Percentiles rank a stretch among this genome's conserved stretches.
Conservation (phyloP, 1,140 invertebrate species). For the Brachionus calyciflorus region DNA sequence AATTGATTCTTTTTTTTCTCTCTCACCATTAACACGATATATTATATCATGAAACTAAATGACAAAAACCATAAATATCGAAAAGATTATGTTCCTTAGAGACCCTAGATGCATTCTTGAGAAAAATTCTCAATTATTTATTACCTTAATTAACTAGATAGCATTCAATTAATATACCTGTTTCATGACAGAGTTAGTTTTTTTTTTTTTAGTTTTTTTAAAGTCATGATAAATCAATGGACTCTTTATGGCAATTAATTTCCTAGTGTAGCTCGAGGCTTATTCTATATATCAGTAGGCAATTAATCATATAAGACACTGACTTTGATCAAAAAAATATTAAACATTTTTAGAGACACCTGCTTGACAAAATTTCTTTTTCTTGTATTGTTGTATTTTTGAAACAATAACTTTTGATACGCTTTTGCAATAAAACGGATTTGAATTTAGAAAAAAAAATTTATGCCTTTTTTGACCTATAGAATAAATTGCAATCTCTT, state of each 20-base stretch:
- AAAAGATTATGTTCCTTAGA: too few species aligned
- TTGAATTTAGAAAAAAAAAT: constrained; percentile 22
- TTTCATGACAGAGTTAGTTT: too few species aligned
- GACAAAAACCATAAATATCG: too few species aligned
- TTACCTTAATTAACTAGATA: too few species aligned
- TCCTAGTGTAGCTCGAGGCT: background rate
- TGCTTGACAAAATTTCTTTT: background rate
- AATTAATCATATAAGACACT: constrained; percentile 12
- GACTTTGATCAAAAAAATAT: constrained; percentile 27
- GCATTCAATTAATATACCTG: too few species aligned
- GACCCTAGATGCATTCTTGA: too few species aligned
- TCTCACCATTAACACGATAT: too few species aligned
- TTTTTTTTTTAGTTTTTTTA: too few species aligned
- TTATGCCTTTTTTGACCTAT: constrained; percentile 39
- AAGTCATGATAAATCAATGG: background rate
- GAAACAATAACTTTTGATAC: background rate
- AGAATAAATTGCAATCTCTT: background rate
- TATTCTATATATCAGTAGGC: background rate
- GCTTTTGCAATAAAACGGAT: background rate
- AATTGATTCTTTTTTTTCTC: too few species aligned
- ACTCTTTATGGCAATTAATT: constrained; percentile 6
- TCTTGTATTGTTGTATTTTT: too few species aligned
- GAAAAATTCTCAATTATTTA: too few species aligned
- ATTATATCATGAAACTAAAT: too few species aligned
- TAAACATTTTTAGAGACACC: background rate